A percentile compares a stretch with the other conserved stretches of the same genome.
These are phyloP conservation scores for Pocillopora meandrina DNA, from an alignment of 92 coral and sea anemone species.

Conservation along the genomic window DNA sequence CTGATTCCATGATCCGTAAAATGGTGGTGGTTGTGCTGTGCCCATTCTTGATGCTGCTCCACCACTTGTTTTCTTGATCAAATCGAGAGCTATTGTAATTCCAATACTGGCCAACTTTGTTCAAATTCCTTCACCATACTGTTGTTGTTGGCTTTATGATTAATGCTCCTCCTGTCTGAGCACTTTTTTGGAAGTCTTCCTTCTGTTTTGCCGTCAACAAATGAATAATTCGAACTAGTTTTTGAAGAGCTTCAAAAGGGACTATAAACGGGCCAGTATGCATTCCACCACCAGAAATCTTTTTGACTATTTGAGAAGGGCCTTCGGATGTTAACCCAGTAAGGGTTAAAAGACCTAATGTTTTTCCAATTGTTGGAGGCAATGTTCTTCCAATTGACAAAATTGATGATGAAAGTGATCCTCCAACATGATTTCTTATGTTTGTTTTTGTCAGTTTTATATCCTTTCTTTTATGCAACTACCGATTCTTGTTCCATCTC, in stretches of 20 bases:
- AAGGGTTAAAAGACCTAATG: not conserved
- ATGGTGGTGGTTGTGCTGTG: too few species aligned
- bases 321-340: not conserved
- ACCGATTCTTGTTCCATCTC: not conserved
- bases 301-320: not conserved
- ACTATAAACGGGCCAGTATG: not conserved
- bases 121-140: slow-evolving; percentile 1
- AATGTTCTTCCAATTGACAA: not conserved
- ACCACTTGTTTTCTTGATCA: too few species aligned
- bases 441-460: not conserved
- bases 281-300: not conserved
- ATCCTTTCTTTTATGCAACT: slow-evolving; percentile 1
- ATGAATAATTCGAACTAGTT: not conserved
- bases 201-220: not conserved
- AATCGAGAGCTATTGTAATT: not conserved
- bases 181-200: too few species aligned
- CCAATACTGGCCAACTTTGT: slow-evolving; percentile 18
- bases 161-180: not conserved
- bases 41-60: too few species aligned
- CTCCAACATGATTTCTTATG: slow-evolving; percentile 19
- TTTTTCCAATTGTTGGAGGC: slow-evolving; percentile 1
- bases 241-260: not conserved
- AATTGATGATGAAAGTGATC: not conserved
- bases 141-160: slow-evolving; percentile 7
- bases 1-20: too few species aligned